Evolutionary conservation across 2,888 invertebrate genomes (phyloP).

Genomic region (Pristionchus entomophagus): DNA sequence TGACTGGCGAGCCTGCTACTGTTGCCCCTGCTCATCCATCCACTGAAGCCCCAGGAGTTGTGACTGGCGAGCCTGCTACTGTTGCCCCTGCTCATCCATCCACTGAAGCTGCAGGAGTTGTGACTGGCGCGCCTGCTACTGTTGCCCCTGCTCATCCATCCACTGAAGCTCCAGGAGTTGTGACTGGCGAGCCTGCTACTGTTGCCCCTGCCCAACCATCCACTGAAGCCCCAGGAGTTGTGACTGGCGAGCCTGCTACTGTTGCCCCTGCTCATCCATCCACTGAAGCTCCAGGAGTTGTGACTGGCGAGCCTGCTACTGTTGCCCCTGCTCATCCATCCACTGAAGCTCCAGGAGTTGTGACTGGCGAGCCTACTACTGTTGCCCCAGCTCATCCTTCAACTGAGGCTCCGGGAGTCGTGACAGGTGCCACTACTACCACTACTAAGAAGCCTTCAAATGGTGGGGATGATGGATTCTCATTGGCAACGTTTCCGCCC

Average conservation of each 20-base stretch:
- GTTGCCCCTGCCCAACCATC: too few species aligned
- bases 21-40: too few species aligned
- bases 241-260: conserved; percentile 8
- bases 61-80: background rate
- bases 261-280: too few species aligned
- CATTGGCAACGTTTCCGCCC: background rate
- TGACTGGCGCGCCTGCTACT: background rate
- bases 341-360: background rate
- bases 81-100: too few species aligned
- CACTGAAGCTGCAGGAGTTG: background rate
- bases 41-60: background rate
- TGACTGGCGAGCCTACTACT: background rate
- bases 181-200: background rate
- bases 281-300: background rate
- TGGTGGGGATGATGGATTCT: conserved; percentile 33
- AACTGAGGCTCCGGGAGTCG: too few species aligned
- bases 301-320: background rate
- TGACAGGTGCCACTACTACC: too few species aligned
- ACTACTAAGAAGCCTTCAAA: background rate
- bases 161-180: background rate
- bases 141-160: too few species aligned
- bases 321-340: too few species aligned
- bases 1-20: background rate
- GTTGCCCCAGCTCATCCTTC: background rate
- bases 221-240: background rate